Evolutionary conservation across 2,888 invertebrate species (phyloP), one percentile per base, ranked within the genome.

Genomic region (Ametastegia equiseti): DNA sequence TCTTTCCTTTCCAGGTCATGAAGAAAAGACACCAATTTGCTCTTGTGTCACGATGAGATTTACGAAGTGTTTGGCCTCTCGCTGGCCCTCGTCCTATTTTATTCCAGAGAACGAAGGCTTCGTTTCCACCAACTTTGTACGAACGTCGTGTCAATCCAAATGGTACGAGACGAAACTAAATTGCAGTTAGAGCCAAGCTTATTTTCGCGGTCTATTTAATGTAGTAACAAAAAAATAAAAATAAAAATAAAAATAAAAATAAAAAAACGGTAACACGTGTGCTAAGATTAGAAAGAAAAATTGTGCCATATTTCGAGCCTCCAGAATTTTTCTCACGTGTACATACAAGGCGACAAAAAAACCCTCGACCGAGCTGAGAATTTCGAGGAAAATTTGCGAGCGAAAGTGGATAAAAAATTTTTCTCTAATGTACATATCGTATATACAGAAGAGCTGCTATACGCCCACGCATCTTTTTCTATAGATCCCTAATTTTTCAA

Each of bases 71-170:
- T n/a, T 75, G 33, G 54, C 36, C 54, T 75, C 54, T 50, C 54
- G 75, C 19, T 75, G 75, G 45, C 54, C n/a, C 50, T 75, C 36
- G 23, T 75, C 75, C 23, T 75, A 36, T 75, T 75, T 54, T 75
- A 54, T 36, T 54, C 75, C 30, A 36, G 4, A 9, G 54, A 30
- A 30, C 45, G 33, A 19, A 30, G 47, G 47, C 27, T 33, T 75
- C 19, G n/a, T 54, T 75, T 54, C 19, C 23, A 75, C 19, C 7
- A 30, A 47, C 45, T 50, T 45, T 47, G 13, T 75, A 30, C n/a
- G 11, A 11, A 36, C 19, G 9, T 75, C 73, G 50, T 75, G 75
- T 36, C 33, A 54, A 7, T 75, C 23, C 23, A 6, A 27, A 9
- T 54, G 36, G n/a, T 36, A 54, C 54, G 19, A 75, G 54, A 54